Percentiles rank a stretch among this genome's conserved stretches.
These are phyloP conservation scores for Phoebastria nigripes DNA, from an alignment of 2,797 vertebrate genomes.

Conservation along the genomic window DNA sequence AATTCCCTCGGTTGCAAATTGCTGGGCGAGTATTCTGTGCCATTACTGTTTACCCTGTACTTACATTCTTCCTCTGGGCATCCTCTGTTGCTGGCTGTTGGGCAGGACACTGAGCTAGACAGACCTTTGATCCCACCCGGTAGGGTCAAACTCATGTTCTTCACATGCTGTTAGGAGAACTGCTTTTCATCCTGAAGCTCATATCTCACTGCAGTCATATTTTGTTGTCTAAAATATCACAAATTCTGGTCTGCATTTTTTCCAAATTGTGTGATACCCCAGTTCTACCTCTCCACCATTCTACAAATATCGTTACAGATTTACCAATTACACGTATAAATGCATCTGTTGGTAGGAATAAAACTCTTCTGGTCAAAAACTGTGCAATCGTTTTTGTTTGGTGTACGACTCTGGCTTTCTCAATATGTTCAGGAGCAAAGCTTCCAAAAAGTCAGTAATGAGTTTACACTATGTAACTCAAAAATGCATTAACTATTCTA, in stretches of 20 bases:
- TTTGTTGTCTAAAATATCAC: not conserved
- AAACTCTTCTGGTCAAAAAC: not conserved
- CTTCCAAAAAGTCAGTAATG: not conserved
- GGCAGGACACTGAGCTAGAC: not conserved
- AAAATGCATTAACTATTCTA: slow-evolving; percentile 48
- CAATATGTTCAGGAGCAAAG: not conserved
- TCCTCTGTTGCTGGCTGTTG: not conserved
- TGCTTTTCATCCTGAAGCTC: not conserved
- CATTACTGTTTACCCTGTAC: not conserved
- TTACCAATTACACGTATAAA: not conserved
- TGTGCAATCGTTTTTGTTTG: not conserved
- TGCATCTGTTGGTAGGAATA: not conserved
- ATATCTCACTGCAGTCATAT: not conserved
- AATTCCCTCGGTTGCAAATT: not conserved
- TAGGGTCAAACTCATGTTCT: not conserved
- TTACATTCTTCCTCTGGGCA: not conserved
- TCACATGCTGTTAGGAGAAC: not conserved
- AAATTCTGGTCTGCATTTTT: not conserved
- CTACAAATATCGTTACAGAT: not conserved
- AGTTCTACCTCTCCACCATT: not conserved
- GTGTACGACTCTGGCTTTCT: not conserved
- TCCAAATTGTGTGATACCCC: no score
- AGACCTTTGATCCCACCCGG: not conserved
- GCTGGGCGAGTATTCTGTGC: not conserved
- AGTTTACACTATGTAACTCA: not conserved